Evolutionary conservation across 2,797 vertebrate genomes (phyloP).

Genomic region (Alauda arvensis): DNA sequence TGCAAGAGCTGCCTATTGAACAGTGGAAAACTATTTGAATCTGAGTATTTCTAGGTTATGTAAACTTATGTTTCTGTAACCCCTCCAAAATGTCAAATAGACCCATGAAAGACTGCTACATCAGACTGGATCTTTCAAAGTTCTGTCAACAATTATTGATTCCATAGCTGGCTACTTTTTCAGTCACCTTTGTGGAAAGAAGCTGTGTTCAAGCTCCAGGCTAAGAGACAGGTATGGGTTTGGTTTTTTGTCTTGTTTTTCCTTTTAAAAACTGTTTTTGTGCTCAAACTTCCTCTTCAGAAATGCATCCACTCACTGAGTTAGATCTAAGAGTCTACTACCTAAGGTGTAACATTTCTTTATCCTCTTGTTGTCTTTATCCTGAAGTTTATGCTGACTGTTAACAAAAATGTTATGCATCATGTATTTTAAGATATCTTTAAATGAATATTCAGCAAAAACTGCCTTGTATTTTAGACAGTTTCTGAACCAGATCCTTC

Average conservation of each 20-base stretch:
- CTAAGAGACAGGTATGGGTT: background rate
- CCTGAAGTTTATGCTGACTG: background rate
- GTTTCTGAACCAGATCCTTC: constrained; percentile 23
- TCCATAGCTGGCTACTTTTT: background rate
- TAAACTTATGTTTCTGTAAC: background rate
- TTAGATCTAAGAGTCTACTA: background rate
- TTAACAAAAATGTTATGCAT: constrained; percentile 17
- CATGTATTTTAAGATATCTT: constrained; percentile 9
- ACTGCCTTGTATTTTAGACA: constrained; percentile 2
- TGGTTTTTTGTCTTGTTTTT: background rate
- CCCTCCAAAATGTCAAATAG: background rate
- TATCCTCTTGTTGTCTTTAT: background rate
- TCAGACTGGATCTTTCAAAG: background rate
- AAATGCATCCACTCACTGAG: background rate
- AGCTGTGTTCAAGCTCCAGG: background rate
- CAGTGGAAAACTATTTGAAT: background rate
- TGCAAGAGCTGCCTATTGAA: constrained; percentile 55
- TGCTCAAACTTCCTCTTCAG: background rate
- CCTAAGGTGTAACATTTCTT: background rate
- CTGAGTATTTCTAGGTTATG: background rate
- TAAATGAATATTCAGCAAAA: constrained; percentile 36
- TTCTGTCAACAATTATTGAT: background rate
- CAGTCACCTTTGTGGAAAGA: background rate
- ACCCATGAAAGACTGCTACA: background rate
- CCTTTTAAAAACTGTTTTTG: background rate